Evolutionary conservation across 2,888 invertebrate genomes (phyloP), one percentile per base, ranked within the genome.

Genomic region (Cacoxenus indagator): DNA sequence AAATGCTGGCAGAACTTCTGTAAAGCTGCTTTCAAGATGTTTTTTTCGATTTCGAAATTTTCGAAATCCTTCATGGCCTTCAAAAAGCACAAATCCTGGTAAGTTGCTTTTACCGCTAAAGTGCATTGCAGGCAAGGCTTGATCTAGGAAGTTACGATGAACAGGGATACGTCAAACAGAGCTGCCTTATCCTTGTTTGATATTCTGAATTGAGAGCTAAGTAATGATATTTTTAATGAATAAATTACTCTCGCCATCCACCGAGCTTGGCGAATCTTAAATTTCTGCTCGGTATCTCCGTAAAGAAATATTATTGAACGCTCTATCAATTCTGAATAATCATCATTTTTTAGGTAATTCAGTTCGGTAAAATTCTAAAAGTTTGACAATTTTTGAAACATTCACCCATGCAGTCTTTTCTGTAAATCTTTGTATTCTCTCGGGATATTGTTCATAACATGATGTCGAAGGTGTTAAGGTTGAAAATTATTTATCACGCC

Each of bases 91-190:
- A 68, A 65, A 61, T 73, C 78, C 72, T 70, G 70, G 68, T 74
- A 69, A 69, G 67, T 68, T 67, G 74, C 73, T 73, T 72, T 77
- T 64, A 76, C 73, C 57, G 73, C 76, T 67, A 72, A 71, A 75
- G 55, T 74, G 64, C 75, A 77, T 71, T 67, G 70, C 45, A 78
- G 68, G 70, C 75, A 75, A 65, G 76, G 84, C 82, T 74, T 81
- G 75, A 67, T 75, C 76, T 70, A 78, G 48, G 70, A 62, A 69
- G 74, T 75, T 64, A 73, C 73, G 54, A 78, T 76, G 46, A 77
- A 64, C 14, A 79, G 37, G 69, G 74, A 69, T 59, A 46, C 17
- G 14, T 46, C 46, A 8, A 8, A 6, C 17, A 46, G 22, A 14
- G 59, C 64, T 55, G n/a, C 29, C 11, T 64, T 64, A 27, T 26